Conservation (phyloP, 64 coral and sea anemone species). For the Exaiptasia diaphana region DNA sequence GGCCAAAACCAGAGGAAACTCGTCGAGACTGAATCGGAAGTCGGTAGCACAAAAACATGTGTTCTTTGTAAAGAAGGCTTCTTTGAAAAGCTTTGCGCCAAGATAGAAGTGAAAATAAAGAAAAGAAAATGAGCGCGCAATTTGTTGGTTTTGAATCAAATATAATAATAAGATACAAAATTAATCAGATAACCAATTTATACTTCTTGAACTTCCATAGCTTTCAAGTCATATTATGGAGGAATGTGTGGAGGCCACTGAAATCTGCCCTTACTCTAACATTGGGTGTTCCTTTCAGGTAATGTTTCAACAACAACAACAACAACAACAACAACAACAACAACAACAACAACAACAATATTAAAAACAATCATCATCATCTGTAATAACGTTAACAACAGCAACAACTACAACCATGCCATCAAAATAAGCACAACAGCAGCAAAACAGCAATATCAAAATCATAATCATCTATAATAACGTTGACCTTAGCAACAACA, state of each 20-base stretch:
- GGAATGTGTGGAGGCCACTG: conserved; percentile 36
- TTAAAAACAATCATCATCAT: background rate
- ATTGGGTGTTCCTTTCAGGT: conserved; percentile 63
- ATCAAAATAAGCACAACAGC: background rate
- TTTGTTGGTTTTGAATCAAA: too few species aligned
- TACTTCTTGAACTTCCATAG: background rate
- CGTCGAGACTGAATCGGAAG: too few species aligned
- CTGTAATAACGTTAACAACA: too few species aligned
- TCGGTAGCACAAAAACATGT: too few species aligned
- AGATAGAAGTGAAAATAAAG: too few species aligned
- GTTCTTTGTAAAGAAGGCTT: too few species aligned
- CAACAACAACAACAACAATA: background rate
- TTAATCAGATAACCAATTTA: too few species aligned
- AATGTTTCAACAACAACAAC: background rate
- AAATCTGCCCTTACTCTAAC: conserved; percentile 16
- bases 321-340: background rate
- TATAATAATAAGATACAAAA: too few species aligned
- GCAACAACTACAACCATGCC: too few species aligned
- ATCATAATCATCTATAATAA: background rate
- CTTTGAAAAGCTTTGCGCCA: too few species aligned
- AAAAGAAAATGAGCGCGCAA: too few species aligned
- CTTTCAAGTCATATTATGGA: conserved; percentile 51
- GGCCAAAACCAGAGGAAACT: too few species aligned
- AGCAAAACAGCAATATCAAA: background rate
- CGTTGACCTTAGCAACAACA: background rate